These are phyloP conservation scores for Sternarchorhynchus goeldii DNA, from an alignment of 2,797 vertebrate genomes.

Conservation along the genomic window DNA sequence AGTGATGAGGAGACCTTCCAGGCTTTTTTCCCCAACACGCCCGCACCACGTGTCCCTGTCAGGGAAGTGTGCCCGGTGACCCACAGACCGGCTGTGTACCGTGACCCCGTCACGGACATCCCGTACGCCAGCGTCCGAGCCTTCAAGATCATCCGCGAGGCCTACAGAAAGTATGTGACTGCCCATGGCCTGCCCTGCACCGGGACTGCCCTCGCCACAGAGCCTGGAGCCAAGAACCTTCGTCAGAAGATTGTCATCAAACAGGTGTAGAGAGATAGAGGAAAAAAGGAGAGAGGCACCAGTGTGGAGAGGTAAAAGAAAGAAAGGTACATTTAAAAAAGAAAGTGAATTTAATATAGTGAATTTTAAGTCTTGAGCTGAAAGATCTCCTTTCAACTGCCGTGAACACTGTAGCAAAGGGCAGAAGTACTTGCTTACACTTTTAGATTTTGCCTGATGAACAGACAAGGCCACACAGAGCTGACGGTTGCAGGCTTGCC, in stretches of 20 bases:
- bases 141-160: conserved; percentile 94
- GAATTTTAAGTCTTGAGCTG: neutral
- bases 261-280: conserved; percentile 61
- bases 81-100: conserved; percentile 87
- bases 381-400: neutral
- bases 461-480: conserved; percentile 2
- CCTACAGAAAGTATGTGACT: conserved; percentile 91
- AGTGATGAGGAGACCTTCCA: conserved; percentile 90
- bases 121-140: conserved; percentile 88
- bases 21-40: conserved; percentile 72
- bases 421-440: neutral
- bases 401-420: neutral
- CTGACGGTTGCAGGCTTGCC: neutral
- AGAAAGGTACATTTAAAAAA: neutral
- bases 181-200: conserved; percentile 89
- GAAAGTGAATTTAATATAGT: neutral
- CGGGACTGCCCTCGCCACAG: conserved; percentile 64
- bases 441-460: neutral
- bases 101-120: conserved; percentile 94
- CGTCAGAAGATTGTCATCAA: conserved; percentile 89
- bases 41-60: conserved; percentile 74
- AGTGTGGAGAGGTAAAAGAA: too few species aligned
- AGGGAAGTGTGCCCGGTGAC: conserved; percentile 93
- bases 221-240: conserved; percentile 70
- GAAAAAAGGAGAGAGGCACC: too few species aligned